Evolutionary conservation across 2,797 vertebrate species (phyloP).

Genomic region (Acrossocheilus fasciatus): DNA sequence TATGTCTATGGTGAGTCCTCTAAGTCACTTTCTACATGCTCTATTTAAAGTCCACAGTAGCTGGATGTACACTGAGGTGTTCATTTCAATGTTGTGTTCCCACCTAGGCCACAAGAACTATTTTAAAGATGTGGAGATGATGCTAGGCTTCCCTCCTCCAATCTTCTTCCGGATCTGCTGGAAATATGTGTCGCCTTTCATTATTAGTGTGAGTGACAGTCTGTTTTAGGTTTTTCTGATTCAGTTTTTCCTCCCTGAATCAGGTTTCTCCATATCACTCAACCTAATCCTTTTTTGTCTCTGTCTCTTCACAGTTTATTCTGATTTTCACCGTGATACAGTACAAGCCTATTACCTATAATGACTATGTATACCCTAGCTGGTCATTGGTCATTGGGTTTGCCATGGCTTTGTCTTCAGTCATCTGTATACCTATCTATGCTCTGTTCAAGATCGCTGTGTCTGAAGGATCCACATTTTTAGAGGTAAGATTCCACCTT

Average conservation of each 20-base stretch:
- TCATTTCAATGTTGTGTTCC: conserved; percentile 13
- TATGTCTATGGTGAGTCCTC: conserved; percentile 91
- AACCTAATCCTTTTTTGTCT: conserved; percentile 43
- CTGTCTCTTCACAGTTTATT: conserved; percentile 87
- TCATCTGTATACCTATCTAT: conserved; percentile 95
- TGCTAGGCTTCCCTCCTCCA: conserved; percentile 97
- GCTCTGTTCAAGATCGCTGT: conserved; percentile 89
- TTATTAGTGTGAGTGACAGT: conserved; percentile 89
- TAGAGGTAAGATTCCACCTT: conserved; percentile 82
- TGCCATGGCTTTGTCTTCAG: conserved; percentile 94
- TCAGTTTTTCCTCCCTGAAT: background rate
- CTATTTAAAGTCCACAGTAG: background rate
- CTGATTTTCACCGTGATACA: conserved; percentile 98
- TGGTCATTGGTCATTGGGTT: conserved; percentile 95
- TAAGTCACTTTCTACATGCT: background rate
- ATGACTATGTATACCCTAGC: conserved; percentile 89
- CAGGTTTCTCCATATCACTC: conserved; percentile 55
- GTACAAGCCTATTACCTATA: conserved; percentile 97
- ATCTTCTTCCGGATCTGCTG: conserved; percentile 98
- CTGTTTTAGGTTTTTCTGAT: background rate
- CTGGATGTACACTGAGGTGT: background rate
- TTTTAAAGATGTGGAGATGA: conserved; percentile 99
- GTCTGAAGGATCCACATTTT: conserved; percentile 90
- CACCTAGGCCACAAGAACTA: conserved; percentile 90
- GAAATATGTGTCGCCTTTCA: conserved; percentile 95